phyloP scores from a whole-genome alignment of 2,888 invertebrate species.

The Hylaea fasciaria region DNA sequence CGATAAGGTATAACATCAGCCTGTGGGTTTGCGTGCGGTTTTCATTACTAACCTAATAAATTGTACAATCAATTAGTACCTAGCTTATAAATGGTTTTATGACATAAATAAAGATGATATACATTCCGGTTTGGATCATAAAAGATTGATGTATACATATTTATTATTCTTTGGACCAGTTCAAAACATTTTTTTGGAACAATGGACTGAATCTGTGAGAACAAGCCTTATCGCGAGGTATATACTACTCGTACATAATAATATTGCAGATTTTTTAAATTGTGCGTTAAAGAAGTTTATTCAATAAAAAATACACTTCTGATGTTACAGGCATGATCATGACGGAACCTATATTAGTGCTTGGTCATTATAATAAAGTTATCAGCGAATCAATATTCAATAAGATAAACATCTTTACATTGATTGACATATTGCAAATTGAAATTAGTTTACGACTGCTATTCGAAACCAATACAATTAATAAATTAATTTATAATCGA shows the following conservation, averaged over 20 bases:
- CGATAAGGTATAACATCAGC: background rate
- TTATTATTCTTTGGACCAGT: too few species aligned
- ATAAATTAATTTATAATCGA: background rate
- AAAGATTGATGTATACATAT: background rate
- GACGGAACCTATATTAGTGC: background rate
- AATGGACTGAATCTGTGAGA: too few species aligned
- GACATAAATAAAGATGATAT: background rate
- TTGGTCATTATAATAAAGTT: conserved; percentile 15
- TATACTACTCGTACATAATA: too few species aligned
- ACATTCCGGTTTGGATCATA: background rate
- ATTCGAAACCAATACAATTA: too few species aligned
- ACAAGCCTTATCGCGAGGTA: too few species aligned
- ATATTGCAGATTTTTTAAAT: too few species aligned
- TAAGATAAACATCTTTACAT: conserved; percentile 32
- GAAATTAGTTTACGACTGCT: background rate
- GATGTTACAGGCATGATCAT: too few species aligned
- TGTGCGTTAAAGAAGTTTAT: too few species aligned
- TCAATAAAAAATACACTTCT: too few species aligned
- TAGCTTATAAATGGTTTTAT: conserved; percentile 13
- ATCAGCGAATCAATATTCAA: conserved; percentile 1
- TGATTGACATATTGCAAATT: conserved; percentile 41
- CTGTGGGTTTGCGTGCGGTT: conserved; percentile 2
- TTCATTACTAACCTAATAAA: conserved; percentile 1
- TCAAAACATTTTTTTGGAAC: too few species aligned
- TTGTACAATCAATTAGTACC: conserved; percentile 7